These are phyloP conservation scores for Oligia strigilis DNA, from an alignment of 2,888 invertebrate genomes.

Conservation along the genomic window DNA sequence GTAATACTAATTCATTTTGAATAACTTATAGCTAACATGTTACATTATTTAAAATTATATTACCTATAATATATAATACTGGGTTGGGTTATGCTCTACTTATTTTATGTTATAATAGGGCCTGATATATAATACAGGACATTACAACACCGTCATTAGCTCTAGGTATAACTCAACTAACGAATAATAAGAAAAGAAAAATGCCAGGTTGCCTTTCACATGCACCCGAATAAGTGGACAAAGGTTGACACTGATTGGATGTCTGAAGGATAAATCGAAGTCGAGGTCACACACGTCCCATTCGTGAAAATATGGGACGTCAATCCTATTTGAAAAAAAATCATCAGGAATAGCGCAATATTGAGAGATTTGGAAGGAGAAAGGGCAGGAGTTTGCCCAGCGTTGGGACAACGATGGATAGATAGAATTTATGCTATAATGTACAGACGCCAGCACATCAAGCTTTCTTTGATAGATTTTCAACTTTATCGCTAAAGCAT, in stretches of 20 bases:
- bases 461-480: too few relatives aligned
- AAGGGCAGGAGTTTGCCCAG: not conserved
- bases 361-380: not conserved
- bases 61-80: too few relatives aligned
- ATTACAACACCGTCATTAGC: too few relatives aligned
- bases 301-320: not conserved
- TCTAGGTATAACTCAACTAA: not conserved
- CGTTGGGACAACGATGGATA: not conserved
- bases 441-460: too few relatives aligned
- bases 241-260: conserved; percentile 17
- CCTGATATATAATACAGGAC: too few relatives aligned
- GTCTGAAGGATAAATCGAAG: not conserved
- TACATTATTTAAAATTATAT: too few relatives aligned
- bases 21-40: too few relatives aligned
- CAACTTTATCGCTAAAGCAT: too few relatives aligned
- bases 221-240: not conserved
- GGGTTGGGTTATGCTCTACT: too few relatives aligned
- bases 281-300: not conserved
- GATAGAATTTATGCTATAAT: not conserved
- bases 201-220: not conserved
- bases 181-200: too few relatives aligned
- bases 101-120: too few relatives aligned
- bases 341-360: not conserved
- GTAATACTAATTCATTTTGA: too few relatives aligned
- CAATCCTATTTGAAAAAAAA: not conserved